Base-by-base conservation (phyloP, 2,888 invertebrate genomes). In the Polydrusus tereticollis region DNA sequence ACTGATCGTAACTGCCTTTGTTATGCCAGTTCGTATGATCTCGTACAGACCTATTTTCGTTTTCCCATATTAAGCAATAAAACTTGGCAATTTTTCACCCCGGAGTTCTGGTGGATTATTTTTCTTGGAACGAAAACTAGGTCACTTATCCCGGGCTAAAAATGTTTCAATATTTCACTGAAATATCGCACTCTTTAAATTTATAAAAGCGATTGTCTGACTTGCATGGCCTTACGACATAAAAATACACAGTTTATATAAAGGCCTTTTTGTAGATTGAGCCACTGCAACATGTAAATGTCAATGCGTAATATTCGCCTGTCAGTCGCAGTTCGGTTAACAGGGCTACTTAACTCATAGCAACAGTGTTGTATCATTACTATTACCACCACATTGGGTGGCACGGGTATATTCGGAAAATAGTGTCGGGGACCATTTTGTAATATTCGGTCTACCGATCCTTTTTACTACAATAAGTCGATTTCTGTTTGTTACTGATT, bases 51-150 rank as follows among this genome's bases (percentile, higher is more conserved):
- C 52, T 14, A 50, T 50, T 50, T 50, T 50, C 26, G 50, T 23
- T 52, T 55, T 29, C 26, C 29, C 29, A 55, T 29, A 55, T 55
- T 55, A 29, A 29, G 29, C 8, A 55, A 55, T 55, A 55, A 55
- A 55, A 55, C 52, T 55, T 29, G 52, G 16, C 52, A 29, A 55
- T 29, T 55, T 55, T 55, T 55, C 29, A 55, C 29, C 29, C 52
- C 5, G 33, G 52, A 18, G 29, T 26, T 29, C 16, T 16, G 4
- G 12, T 33, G 29, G 10, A 29, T 29, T 55, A 55, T 55, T 29
- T 55, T 29, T 29, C 52, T 29, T 29, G 10, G 29, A 50, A 29
- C 8, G 16, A 55, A 55, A 55, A n/a, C 16, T 55, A 14, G 52
- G 52, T 55, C 52, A 55, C 16, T 29, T 55, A 21, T 21, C 16